Evolutionary conservation across 2,797 vertebrate species (phyloP), one percentile per base, ranked within the genome.

Genomic region (Sternarchorhynchus goeldii): DNA sequence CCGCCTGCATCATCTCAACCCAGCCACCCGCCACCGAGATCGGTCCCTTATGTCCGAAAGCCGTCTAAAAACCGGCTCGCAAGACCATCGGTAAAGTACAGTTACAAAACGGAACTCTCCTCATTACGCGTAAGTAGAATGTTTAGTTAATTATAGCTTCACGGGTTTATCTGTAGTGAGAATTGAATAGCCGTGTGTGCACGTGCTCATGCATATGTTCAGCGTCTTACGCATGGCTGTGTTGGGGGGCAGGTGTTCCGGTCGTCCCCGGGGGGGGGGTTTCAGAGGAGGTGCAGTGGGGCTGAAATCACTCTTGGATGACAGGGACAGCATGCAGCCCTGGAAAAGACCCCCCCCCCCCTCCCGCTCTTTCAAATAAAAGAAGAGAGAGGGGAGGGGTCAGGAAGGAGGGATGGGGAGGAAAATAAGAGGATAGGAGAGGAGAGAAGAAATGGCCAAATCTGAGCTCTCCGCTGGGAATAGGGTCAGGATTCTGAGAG

Each of bases 281-380:
- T 25, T 25, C 66, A 75, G 79, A 62, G 69, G 75, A 75, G 69
- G 71, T 86, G 82, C 85, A 80, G 85, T 85, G 84, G 83, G 89
- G 87, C 88, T 88, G 88, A 88, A 93, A 92, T 92, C 90, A 86
- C 82, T 89, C 89, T 88, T 90, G 93, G 91, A 93, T 93, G 91
- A 92, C 90, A 89, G 84, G 82, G 84, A 88, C 87, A 62, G 84
- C 78, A 85, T 79, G 76, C 8, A 57, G 81, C 85, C 84, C 87
- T 89, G 83, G 70, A 87, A 86, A 88, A 90, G 77, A 77, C 81
- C 63, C 34, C 34, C 34, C 34, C 79, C 78, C 53, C 84, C 88
- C 85, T 89, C 83, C 91, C 92, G 90, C 90, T 87, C 89, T 90
- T 85, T 89, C n/a, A 78, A 75, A 75, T 56, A 75, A 29, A 57